phyloP scores from a whole-genome alignment of 1,140 invertebrate genomes.

The Schlechtendalia chinensis region DNA sequence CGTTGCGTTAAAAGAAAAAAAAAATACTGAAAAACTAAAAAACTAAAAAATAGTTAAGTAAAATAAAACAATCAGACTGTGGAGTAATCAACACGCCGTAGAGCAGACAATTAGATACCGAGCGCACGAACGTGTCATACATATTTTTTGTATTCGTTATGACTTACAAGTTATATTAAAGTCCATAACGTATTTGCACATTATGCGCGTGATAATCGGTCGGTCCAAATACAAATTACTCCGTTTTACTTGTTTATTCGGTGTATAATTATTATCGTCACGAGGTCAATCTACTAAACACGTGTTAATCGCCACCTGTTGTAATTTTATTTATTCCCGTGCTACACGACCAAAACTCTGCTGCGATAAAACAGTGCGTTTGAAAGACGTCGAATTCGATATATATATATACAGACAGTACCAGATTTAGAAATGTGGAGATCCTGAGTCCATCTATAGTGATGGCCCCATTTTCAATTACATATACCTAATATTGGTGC shows the following conservation, averaged over 20 bases:
- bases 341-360: neutral
- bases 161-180: too few species aligned
- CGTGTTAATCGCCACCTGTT: neutral
- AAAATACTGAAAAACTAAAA: too few species aligned
- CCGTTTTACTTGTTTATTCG: neutral
- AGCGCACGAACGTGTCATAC: neutral
- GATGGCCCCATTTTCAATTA: too few species aligned
- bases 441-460: too few species aligned
- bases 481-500: too few species aligned
- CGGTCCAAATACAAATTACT: neutral
- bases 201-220: neutral
- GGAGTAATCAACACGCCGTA: neutral
- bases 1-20: too few species aligned
- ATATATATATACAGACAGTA: too few species aligned
- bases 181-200: too few species aligned
- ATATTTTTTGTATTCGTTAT: neutral
- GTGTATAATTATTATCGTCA: neutral
- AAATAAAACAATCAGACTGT: constrained; percentile 3
- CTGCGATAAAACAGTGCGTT: too few species aligned
- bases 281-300: neutral
- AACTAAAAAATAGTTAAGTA: too few species aligned
- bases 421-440: too few species aligned
- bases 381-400: too few species aligned
- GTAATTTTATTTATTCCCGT: neutral
- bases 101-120: neutral